These are phyloP conservation scores for Drosophila pruinosa DNA, from an alignment of 1,140 invertebrate genomes.

Conservation along the genomic window DNA sequence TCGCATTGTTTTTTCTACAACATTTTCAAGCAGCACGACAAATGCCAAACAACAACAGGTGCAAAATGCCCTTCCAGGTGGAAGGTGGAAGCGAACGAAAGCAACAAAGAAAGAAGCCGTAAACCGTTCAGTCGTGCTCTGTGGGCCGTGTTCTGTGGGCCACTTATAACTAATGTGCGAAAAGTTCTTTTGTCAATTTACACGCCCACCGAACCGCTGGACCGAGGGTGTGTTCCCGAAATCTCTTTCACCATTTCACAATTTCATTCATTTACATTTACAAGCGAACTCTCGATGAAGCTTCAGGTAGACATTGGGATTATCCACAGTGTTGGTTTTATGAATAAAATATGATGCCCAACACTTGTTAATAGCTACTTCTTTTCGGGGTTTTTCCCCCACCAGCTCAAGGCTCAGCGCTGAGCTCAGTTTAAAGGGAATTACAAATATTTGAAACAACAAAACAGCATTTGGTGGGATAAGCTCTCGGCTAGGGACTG, in stretches of 20 bases:
- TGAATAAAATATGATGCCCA: conserved; percentile 38
- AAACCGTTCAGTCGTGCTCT: background rate
- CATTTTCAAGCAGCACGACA: conserved; percentile 54
- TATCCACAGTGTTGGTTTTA: conserved; percentile 32
- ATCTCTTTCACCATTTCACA: conserved; percentile 14
- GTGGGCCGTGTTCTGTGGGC: background rate
- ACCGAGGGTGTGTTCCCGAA: conserved; percentile 3
- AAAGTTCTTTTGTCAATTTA: conserved; percentile 76
- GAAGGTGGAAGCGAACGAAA: conserved; percentile 14
- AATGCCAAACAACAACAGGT: conserved; percentile 72
- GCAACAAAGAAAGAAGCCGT: background rate
- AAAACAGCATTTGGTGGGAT: background rate
- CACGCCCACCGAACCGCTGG: conserved; percentile 48
- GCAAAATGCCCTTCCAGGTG: conserved; percentile 43
- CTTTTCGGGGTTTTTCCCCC: conserved; percentile 40
- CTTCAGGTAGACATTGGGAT: conserved; percentile 57
- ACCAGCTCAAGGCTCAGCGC: background rate
- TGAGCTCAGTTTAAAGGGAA: background rate
- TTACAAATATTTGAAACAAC: background rate
- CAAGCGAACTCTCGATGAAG: conserved; percentile 7
- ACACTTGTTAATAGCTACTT: conserved; percentile 45
- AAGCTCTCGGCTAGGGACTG: background rate
- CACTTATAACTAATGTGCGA: conserved; percentile 78
- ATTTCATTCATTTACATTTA: conserved; percentile 75
- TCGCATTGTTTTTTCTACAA: conserved; percentile 15